Evolutionary conservation across 1,140 invertebrate species (phyloP).

Genomic region (Aphelenchoides avenae): DNA sequence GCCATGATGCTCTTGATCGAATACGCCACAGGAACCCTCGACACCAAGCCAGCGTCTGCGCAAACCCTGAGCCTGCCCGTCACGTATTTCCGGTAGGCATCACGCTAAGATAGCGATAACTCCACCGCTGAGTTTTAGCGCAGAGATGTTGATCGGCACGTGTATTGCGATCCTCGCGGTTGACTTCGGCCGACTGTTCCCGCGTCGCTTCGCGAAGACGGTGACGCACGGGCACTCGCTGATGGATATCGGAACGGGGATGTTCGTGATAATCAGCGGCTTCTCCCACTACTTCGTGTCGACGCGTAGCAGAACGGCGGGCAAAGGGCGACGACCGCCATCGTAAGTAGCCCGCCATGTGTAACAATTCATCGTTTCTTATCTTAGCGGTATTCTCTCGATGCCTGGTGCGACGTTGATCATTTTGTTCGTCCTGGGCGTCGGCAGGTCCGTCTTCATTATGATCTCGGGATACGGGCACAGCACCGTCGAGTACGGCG

Average conservation of each 20-base stretch:
- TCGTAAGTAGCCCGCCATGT: background rate
- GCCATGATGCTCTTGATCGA: background rate
- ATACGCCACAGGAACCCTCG: background rate
- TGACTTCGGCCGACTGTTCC: conserved; percentile 79
- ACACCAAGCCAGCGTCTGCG: background rate
- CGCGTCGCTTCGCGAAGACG: conserved; percentile 77
- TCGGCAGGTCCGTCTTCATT: conserved; percentile 65
- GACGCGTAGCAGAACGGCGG: background rate
- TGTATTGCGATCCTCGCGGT: conserved; percentile 81
- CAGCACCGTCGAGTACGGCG: conserved; percentile 83
- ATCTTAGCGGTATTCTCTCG: conserved; percentile 28
- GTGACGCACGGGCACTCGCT: conserved; percentile 78
- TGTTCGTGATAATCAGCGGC: conserved; percentile 73
- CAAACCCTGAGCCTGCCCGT: background rate
- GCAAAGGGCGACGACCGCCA: conserved; percentile 5
- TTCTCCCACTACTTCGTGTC: conserved; percentile 13
- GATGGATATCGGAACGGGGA: conserved; percentile 89
- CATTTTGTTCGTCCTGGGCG: conserved; percentile 66
- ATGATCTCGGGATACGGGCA: conserved; percentile 72
- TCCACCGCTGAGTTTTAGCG: conserved; percentile 27
- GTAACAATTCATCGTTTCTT: conserved; percentile 14
- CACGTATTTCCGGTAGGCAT: no score
- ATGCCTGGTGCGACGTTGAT: conserved; percentile 25
- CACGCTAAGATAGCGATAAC: no score
- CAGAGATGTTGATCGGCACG: conserved; percentile 69